Evolutionary conservation across 1,140 invertebrate genomes (phyloP).

Genomic region (Teleogryllus occipitalis): DNA sequence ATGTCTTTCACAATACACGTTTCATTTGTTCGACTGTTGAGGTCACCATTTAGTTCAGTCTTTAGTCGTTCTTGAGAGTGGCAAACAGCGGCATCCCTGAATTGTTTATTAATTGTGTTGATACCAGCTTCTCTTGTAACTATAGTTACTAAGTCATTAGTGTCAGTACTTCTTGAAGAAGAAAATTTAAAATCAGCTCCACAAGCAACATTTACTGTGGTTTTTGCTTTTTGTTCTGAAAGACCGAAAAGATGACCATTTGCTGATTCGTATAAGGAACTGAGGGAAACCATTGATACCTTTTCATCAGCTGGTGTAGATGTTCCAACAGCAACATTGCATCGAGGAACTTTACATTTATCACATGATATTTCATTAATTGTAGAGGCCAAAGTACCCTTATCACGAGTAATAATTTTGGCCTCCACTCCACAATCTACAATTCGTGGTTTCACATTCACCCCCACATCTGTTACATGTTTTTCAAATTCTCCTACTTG

Average conservation of each 20-base stretch:
- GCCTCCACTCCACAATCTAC: conserved; percentile 34
- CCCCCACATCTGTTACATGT: conserved; percentile 35
- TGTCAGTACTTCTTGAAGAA: not conserved
- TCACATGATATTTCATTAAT: conserved; percentile 40
- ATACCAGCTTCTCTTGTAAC: conserved; percentile 34
- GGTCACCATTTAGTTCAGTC: not conserved
- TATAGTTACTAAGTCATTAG: not conserved
- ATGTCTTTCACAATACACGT: not conserved
- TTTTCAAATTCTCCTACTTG: conserved; percentile 35
- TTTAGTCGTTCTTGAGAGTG: conserved; percentile 33
- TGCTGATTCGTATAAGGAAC: not conserved
- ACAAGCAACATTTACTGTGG: not conserved
- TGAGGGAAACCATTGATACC: not conserved
- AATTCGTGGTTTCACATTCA: conserved; percentile 34
- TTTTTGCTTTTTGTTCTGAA: not conserved
- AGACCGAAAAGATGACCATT: not conserved
- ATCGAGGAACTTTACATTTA: conserved; percentile 40
- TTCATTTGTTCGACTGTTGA: not conserved
- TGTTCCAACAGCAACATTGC: conserved; percentile 37
- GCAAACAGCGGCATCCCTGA: conserved; percentile 45
- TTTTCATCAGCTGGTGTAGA: conserved; percentile 28
- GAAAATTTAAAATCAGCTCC: not conserved
- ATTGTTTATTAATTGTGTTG: conserved; percentile 39
- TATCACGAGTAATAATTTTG: conserved; percentile 34
- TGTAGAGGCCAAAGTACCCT: conserved; percentile 41